Evolutionary conservation across 2,797 vertebrate genomes (phyloP), one percentile per base, ranked within the genome.

Genomic region (Geotrypetes seraphini): DNA sequence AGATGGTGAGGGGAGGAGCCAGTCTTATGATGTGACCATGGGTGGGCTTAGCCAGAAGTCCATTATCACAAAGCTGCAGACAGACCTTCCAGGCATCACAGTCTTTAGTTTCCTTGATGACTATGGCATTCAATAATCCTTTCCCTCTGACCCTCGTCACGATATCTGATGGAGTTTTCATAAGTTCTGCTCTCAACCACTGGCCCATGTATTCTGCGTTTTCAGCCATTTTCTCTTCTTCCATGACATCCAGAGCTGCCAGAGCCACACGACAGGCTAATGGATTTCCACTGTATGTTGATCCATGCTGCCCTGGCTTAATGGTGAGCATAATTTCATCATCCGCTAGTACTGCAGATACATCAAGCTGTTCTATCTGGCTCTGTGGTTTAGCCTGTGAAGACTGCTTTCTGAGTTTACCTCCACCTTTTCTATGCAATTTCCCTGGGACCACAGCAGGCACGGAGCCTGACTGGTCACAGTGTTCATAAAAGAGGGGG

Each of bases 251-350:
- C 4, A 99, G 82, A 3, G 95, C 79, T 4, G 93, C 83, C 0
- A 97, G 81, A 12, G 92, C 89, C 10, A 99, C 85, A 1, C 78
- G 80, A 39, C 95, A 96, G 32, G 88, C 93, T 3, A 99, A 53
- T 0, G 96, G 96, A 52, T 99, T 99, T 11, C 95, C 96, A 19
- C 96, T 94, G 0, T 83, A 99, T 0, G 95, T 98, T 16, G 95
- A 99, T 9, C 96, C 95, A 0, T 99, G 96, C 28, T 99, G 92
- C 4, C 96, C 96, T 0, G 96, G 95, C 51, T 92, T 97, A 39
- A 98, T 96, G 33, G 89, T 92, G 69, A 99, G 55, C 95, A 99
- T 98, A 5, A 99, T 31, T 23, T 96, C 90, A 31, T 99, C 84
- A 14, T 99, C 89, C 36, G 94, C 96, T 15, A 99, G 60, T 12